These are phyloP conservation scores for Heliangelus exortis DNA, from an alignment of 2,797 vertebrate genomes.

Conservation along the genomic window DNA sequence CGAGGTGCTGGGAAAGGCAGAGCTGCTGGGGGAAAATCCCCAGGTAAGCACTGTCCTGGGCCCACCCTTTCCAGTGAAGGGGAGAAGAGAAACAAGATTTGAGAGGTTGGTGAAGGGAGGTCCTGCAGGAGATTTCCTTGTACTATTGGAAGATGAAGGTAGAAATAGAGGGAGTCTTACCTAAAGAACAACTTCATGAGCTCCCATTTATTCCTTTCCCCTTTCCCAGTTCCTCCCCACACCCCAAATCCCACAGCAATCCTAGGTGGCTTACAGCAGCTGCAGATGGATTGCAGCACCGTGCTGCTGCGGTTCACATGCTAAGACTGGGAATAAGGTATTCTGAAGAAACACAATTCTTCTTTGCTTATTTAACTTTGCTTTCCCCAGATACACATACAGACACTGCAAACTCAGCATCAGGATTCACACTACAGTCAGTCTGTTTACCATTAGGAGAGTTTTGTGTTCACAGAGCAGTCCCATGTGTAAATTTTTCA, in stretches of 20 bases:
- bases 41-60: neutral
- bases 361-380: constrained; percentile 48
- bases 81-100: neutral
- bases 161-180: neutral
- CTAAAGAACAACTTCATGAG: neutral
- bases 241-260: neutral
- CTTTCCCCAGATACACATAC: constrained; percentile 49
- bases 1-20: neutral
- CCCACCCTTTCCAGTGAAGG: neutral
- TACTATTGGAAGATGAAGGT: neutral
- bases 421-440: neutral
- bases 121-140: neutral
- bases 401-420: constrained; percentile 35
- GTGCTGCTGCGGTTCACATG: neutral
- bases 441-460: constrained; percentile 68
- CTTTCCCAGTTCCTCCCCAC: neutral
- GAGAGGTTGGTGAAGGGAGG: neutral
- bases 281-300: constrained; percentile 22
- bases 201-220: neutral
- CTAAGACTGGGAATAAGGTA: constrained; percentile 18
- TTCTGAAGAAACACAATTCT: constrained; percentile 31
- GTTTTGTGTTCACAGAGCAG: constrained; percentile 12
- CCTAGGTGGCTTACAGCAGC: neutral
- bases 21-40: neutral
- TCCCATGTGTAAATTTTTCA: constrained; percentile 65